Conservation (phyloP, 2,797 vertebrate species). For the Galagoides demidoff region DNA sequence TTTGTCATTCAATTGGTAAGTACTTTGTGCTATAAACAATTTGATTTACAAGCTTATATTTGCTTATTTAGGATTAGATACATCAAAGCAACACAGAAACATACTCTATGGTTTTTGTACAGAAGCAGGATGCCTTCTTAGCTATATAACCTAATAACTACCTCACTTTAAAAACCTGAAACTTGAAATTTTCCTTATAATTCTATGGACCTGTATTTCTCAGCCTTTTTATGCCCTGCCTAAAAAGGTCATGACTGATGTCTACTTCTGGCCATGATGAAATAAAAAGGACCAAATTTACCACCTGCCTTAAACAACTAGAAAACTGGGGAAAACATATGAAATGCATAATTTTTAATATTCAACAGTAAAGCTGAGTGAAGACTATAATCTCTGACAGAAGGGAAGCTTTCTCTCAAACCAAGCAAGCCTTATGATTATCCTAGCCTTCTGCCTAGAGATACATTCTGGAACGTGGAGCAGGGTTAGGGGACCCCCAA, state of each 20-base stretch:
- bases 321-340: neutral
- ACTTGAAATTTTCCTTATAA: neutral
- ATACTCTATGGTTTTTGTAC: neutral
- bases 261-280: neutral
- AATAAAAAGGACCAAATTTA: neutral
- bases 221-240: neutral
- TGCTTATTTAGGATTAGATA: neutral
- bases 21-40: neutral
- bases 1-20: neutral
- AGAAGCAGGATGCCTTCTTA: constrained; percentile 1
- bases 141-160: neutral
- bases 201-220: neutral
- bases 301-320: neutral
- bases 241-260: neutral
- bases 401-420: neutral
- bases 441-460: neutral
- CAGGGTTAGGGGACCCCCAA: neutral
- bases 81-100: neutral
- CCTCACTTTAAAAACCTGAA: neutral
- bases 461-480: neutral
- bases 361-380: neutral
- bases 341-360: neutral
- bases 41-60: constrained; percentile 38
- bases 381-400: neutral
- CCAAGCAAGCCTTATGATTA: neutral